A percentile compares a stretch with the other conserved stretches of the same genome.
These are phyloP conservation scores for Paraescarpia echinospica DNA, from an alignment of 1,140 invertebrate genomes.

Conservation along the genomic window DNA sequence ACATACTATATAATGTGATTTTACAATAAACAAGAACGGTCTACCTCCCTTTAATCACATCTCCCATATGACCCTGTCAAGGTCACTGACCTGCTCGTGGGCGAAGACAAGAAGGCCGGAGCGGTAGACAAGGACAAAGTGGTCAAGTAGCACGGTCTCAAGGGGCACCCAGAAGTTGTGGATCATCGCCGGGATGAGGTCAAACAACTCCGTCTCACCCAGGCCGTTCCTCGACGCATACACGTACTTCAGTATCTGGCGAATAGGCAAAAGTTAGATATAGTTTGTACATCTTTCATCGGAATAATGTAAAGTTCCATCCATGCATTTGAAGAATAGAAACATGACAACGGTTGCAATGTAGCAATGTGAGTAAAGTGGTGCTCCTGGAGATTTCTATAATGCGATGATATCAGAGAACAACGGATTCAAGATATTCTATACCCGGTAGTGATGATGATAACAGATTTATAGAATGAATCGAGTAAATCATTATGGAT, in stretches of 20 bases:
- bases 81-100: conserved; percentile 49
- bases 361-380: background rate
- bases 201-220: conserved; percentile 48
- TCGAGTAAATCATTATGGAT: no score
- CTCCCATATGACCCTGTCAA: background rate
- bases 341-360: background rate
- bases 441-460: no score
- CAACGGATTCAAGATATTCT: background rate
- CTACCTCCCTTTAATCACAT: no score
- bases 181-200: conserved; percentile 44
- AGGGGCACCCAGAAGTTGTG: conserved; percentile 44
- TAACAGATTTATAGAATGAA: no score
- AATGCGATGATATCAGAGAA: background rate
- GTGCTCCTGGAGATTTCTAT: background rate
- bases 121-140: conserved; percentile 49
- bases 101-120: conserved; percentile 50
- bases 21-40: no score
- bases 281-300: background rate
- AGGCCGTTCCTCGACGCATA: conserved; percentile 53
- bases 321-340: background rate
- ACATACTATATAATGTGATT: no score
- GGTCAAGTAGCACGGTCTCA: conserved; percentile 42
- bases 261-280: background rate
- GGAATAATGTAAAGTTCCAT: background rate
- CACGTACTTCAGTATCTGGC: conserved; percentile 47